Percentiles rank a stretch among this genome's conserved stretches.
Conservation (phyloP, 1,140 invertebrate genomes). For the Bombus haemorrhoidalis region DNA sequence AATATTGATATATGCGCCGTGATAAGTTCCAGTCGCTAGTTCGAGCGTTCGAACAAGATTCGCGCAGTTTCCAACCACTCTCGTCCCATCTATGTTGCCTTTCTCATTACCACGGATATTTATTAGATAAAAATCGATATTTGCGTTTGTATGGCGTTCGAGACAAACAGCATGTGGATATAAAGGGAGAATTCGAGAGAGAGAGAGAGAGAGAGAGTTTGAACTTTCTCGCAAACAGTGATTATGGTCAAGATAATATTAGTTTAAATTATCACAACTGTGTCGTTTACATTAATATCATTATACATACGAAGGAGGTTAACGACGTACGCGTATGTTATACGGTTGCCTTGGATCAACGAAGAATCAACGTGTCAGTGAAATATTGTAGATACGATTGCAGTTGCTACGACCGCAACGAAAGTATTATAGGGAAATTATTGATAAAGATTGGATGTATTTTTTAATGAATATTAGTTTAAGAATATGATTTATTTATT, state of each 20-base stretch:
- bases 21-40: constrained; percentile 28
- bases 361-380: background rate
- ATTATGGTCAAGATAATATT: background rate
- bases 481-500: background rate
- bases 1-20: constrained; percentile 43
- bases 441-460: background rate
- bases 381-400: background rate
- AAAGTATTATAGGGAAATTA: too few species aligned
- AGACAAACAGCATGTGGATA: background rate
- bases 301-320: background rate
- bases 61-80: background rate
- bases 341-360: background rate
- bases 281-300: background rate
- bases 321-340: background rate
- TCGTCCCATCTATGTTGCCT: background rate
- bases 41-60: background rate
- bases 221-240: background rate
- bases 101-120: background rate
- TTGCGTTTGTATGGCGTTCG: background rate
- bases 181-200: background rate
- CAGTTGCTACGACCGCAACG: background rate
- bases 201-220: too few species aligned
- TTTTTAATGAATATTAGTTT: background rate
- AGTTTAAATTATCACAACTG: background rate
- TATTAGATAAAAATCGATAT: background rate